Evolutionary conservation across 1,140 invertebrate species (phyloP).

Genomic region (Lycorma delicatula): DNA sequence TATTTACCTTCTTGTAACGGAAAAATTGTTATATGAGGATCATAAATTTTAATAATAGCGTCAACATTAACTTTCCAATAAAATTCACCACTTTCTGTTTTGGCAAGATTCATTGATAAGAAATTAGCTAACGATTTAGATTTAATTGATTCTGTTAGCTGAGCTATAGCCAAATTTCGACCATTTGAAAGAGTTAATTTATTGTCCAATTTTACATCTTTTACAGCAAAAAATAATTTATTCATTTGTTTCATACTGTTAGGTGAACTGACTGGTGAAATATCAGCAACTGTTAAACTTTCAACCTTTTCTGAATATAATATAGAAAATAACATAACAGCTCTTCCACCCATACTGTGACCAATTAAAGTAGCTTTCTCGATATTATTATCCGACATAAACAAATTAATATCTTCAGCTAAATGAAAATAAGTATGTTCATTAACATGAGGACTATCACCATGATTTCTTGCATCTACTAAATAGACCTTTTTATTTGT

Average conservation of each 20-base stretch:
- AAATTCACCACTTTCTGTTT: not conserved
- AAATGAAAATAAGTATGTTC: constrained; percentile 62
- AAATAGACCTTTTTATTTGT: constrained; percentile 45
- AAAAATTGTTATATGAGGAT: constrained; percentile 52
- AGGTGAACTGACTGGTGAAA: constrained; percentile 62
- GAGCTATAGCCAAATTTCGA: constrained; percentile 47
- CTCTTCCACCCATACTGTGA: constrained; percentile 85
- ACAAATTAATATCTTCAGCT: constrained; percentile 57
- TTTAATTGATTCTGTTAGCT: constrained; percentile 34
- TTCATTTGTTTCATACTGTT: constrained; percentile 52
- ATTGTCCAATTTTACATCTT: constrained; percentile 45
- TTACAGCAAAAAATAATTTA: constrained; percentile 57
- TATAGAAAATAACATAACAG: constrained; percentile 54
- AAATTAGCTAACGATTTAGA: not conserved
- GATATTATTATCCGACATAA: constrained; percentile 53
- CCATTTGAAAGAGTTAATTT: constrained; percentile 55
- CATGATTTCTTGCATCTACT: constrained; percentile 85
- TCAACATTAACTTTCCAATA: constrained; percentile 67
- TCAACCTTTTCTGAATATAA: constrained; percentile 67
- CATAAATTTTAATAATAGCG: constrained; percentile 51
- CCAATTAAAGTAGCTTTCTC: constrained; percentile 62
- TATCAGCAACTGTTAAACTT: constrained; percentile 73
- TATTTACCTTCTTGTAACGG: constrained; percentile 46
- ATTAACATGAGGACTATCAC: constrained; percentile 69
- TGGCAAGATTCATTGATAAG: not conserved